Evolutionary conservation across 2,113 vertebrate species (phyloP).

Genomic region (Hypanus sabinus): DNA sequence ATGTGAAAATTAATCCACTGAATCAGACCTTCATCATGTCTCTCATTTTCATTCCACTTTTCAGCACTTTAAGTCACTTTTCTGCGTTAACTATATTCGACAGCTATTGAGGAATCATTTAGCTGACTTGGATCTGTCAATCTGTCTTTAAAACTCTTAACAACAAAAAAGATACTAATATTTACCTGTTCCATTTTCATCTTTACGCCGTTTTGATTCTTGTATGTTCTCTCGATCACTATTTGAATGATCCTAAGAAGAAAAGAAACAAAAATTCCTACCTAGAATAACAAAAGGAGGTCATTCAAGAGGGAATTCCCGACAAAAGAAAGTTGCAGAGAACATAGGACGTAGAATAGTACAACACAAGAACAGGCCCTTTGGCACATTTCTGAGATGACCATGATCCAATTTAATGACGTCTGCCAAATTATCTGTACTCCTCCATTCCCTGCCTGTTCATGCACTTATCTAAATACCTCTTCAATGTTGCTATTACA

Average conservation of each 20-base stretch:
- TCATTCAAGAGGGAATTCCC: neutral
- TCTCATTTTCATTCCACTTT: neutral
- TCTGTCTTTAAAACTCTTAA: neutral
- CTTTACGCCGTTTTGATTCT: constrained; percentile 78
- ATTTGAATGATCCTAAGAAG: constrained; percentile 73
- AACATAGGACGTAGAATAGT: too few species aligned
- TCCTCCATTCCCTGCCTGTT: too few species aligned
- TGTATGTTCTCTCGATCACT: constrained; percentile 72
- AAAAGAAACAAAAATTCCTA: neutral
- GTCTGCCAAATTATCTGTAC: too few species aligned
- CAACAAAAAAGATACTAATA: constrained; percentile 42
- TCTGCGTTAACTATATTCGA: neutral
- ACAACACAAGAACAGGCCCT: too few species aligned
- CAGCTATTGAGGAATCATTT: too few species aligned
- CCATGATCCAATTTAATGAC: too few species aligned
- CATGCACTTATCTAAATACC: too few species aligned
- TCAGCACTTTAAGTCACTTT: neutral
- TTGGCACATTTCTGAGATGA: too few species aligned
- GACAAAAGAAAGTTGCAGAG: too few species aligned
- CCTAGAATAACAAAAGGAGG: neutral
- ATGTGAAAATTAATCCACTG: neutral
- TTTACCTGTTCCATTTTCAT: constrained; percentile 81
- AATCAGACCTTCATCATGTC: neutral
- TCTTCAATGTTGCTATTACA: too few species aligned
- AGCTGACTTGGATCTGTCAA: neutral